A percentile compares a stretch with the other conserved stretches of the same genome.
Evolutionary conservation across 2,888 invertebrate species (phyloP).

Genomic region (Ectemnius continuus): DNA sequence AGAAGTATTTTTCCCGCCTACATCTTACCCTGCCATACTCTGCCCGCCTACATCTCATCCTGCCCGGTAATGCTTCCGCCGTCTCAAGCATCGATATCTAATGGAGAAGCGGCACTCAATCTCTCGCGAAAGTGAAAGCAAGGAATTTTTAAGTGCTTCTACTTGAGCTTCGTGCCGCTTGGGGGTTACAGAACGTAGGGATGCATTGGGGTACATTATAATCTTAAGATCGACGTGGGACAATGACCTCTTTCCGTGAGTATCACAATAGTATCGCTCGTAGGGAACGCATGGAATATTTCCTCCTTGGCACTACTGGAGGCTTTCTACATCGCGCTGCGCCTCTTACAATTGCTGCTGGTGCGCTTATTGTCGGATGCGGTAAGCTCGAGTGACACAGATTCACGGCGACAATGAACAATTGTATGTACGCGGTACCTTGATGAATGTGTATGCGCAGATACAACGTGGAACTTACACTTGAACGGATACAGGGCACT

Average conservation of each 20-base stretch:
- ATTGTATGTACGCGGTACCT: constrained; percentile 3
- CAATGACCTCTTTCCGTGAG: constrained; percentile 52
- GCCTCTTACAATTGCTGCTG: constrained; percentile 26
- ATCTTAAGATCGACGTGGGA: constrained; percentile 36
- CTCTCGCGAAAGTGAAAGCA: no score
- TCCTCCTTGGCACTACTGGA: constrained; percentile 36
- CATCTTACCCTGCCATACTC: neutral
- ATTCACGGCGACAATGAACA: neutral
- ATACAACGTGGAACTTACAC: constrained; percentile 45
- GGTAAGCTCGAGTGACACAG: neutral
- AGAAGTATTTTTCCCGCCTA: neutral
- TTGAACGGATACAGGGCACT: constrained; percentile 38
- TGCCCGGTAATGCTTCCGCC: no score
- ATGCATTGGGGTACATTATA: constrained; percentile 19
- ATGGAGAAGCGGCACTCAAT: no score
- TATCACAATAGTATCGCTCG: constrained; percentile 66
- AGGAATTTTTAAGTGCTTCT: no score
- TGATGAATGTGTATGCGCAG: constrained; percentile 26
- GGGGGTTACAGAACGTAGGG: neutral
- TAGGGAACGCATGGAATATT: constrained; percentile 60
- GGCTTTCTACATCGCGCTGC: no score
- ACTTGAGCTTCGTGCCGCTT: neutral
- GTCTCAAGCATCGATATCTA: no score
- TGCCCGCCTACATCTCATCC: neutral
- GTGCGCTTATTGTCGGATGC: neutral